phyloP scores from a whole-genome alignment of 1,140 invertebrate genomes.

The Stenopsyche tienmushanensis region DNA sequence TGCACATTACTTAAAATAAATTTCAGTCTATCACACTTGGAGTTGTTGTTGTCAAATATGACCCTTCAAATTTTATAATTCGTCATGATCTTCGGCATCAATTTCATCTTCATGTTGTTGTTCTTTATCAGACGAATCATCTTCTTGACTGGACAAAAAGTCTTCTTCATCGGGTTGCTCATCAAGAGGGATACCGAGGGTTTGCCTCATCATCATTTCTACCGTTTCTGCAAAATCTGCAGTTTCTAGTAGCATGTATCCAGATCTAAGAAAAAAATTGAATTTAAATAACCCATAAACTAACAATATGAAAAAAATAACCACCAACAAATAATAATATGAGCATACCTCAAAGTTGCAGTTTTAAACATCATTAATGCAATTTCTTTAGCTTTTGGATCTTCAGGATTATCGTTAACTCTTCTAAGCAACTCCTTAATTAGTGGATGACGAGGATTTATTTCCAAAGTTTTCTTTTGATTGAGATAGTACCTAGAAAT shows the following conservation, averaged over 20 bases:
- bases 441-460: constrained; percentile 96
- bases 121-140: constrained; percentile 47
- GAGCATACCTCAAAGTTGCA: constrained; percentile 74
- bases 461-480: constrained; percentile 97
- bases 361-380: constrained; percentile 91
- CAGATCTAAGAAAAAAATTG: constrained; percentile 59
- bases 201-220: constrained; percentile 82
- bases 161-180: constrained; percentile 66
- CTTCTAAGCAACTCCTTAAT: constrained; percentile 87
- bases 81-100: constrained; percentile 52
- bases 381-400: constrained; percentile 81
- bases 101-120: constrained; percentile 46
- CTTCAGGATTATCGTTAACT: constrained; percentile 77
- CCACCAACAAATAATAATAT: background rate
- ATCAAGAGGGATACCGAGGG: constrained; percentile 77
- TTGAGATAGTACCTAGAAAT: constrained; percentile 78
- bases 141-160: constrained; percentile 47
- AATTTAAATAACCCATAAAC: background rate
- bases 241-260: constrained; percentile 86
- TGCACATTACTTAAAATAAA: constrained; percentile 13
- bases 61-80: constrained; percentile 28
- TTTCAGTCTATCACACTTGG: constrained; percentile 31
- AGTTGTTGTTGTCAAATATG: constrained; percentile 5
- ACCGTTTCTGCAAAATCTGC: constrained; percentile 83
- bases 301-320: constrained; percentile 5